Base-by-base conservation (phyloP, 2,797 vertebrate species). In the Pampus argenteus region DNA sequence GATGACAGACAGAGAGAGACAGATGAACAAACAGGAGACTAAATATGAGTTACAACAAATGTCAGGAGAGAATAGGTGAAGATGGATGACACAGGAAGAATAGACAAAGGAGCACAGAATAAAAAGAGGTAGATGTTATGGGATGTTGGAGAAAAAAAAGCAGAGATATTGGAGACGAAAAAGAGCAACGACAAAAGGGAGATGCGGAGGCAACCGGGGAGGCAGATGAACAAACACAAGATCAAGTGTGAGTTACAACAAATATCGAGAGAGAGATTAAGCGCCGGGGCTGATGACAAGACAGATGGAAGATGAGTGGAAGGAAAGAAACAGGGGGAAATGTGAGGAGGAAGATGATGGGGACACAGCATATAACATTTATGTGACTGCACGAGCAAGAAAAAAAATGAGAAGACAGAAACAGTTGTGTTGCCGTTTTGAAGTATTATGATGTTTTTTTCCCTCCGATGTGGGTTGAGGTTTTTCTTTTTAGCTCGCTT, bases 21-120 rank as follows among this genome's bases (percentile, higher is more conserved):
- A 55, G 64, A 85, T 56, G 71, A 81, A 76, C 52, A 84, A 74
- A 75, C 59, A 66, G 57, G 20, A 79, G 79, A 79, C 86, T 79
- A 83, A 78, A 74, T 17, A 45, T 22, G 67, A 78, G 47, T 52
- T 70, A 64, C 26, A 50, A 55, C 45, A 71, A 71, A 64, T 60
- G 29, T 64, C 56, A 69, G 47, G 61, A 74, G 51, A 71, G 42
- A 51, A 14, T 48, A 63, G 49, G 48, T 29, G 47, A 74, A 68
- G 28, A 40, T 54, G 18, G 36, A 51, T 44, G 70, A 78, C 28
- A 31, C 57, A 56, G 23, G 26, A 13, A 31, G 38, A 25, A 44
- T 40, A 26, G 17, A 68, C 47, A 66, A 34, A 45, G 22, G 50
- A 64, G 44, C 14, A 18, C 25, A 49, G 14, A 61, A 25, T 28